A percentile compares a stretch with the other conserved stretches of the same genome.
Evolutionary conservation across 2,113 vertebrate species (phyloP).

Genomic region (Dolichotis patagonum): DNA sequence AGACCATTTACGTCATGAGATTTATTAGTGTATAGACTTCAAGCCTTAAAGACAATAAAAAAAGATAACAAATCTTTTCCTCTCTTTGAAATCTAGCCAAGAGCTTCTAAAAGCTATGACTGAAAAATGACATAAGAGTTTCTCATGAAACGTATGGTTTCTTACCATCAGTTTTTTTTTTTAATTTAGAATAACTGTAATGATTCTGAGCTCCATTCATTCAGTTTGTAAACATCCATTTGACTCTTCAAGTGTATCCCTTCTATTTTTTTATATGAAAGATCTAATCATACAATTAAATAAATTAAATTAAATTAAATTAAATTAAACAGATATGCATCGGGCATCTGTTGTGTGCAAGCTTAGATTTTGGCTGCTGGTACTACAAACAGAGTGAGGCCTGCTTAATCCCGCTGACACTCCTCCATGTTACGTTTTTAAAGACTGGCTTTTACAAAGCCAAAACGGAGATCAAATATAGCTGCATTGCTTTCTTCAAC

Average conservation of each 20-base stretch:
- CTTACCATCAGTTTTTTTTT: background rate
- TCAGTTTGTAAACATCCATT: background rate
- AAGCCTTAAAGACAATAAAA: background rate
- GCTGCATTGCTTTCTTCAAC: constrained; percentile 50
- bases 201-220: background rate
- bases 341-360: background rate
- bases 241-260: constrained; percentile 30
- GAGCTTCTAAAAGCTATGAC: constrained; percentile 13
- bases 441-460: constrained; percentile 58
- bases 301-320: background rate
- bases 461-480: constrained; percentile 42
- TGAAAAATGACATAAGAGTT: constrained; percentile 7
- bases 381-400: background rate
- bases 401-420: background rate
- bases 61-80: background rate
- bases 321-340: background rate
- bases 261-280: constrained; percentile 45
- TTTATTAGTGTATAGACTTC: background rate
- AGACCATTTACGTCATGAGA: background rate
- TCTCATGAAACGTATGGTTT: background rate
- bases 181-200: background rate
- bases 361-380: background rate
- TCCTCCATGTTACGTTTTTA: background rate
- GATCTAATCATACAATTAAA: background rate
- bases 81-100: constrained; percentile 3